Evolutionary conservation across 2,113 vertebrate species (phyloP), one percentile per base, ranked within the genome.

Genomic region (Pleuronectes platessa): DNA sequence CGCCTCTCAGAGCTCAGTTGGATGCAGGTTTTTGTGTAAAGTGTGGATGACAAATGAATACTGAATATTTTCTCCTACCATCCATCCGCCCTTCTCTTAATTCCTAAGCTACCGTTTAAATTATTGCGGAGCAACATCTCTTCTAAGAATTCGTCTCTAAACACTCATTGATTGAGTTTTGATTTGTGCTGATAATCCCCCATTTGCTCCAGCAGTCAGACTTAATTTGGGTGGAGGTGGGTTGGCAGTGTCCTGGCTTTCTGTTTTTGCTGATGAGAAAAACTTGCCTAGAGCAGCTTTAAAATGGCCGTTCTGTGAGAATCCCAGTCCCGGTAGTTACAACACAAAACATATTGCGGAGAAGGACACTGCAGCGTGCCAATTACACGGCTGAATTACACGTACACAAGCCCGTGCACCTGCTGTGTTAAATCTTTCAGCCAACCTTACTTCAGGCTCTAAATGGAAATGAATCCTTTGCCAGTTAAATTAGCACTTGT

Each of bases 401-500:
- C 72, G 83, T 84, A 84, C 71, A 79, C 31, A 45, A 65, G 56
- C 58, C 26, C n/a, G 0, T 40, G 69, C 81, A 86, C 82, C 82
- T 89, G 85, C 82, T 86, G 82, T 13, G 71, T 73, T 78, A 55
- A 81, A 75, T 72, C 82, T 75, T 40, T 55, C 64, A 74, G 72
- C 76, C 76, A 71, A 26, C 35, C 66, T 75, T 40, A 70, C 89
- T 85, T 55, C 71, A 80, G 68, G 68, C 65, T 13, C 82, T 58
- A 27, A 66, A 76, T 69, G 83, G 75, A 74, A 86, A 88, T 45
- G 21, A 78, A 76, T 78, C 73, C 71, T 76, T 85, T 56, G 68
- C 76, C 62, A 56, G 79, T 85, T 86, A 82, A 88, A 89, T 89
- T 82, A 85, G 63, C 76, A 84, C 84, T 84, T 80, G 75, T 85